Evolutionary conservation across 2,797 vertebrate genomes (phyloP).

Genomic region (Vireo griseus): DNA sequence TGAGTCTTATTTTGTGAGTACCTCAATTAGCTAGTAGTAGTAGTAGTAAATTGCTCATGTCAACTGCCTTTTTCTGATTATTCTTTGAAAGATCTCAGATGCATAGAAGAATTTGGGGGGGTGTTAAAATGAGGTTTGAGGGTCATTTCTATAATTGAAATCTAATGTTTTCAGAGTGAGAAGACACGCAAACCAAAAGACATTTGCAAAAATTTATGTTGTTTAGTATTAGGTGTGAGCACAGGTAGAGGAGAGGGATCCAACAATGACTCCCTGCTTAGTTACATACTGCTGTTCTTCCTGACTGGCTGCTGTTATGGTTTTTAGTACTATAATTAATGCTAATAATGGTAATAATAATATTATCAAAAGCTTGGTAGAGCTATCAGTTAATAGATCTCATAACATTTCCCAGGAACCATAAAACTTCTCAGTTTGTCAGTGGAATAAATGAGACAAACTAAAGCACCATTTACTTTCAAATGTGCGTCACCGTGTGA

Average conservation of each 20-base stretch:
- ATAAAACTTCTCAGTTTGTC: neutral
- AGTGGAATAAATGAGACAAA: neutral
- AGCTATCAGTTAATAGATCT: neutral
- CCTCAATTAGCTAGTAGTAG: neutral
- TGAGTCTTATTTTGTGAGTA: neutral
- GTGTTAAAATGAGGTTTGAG: neutral
- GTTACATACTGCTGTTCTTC: neutral
- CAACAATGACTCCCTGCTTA: neutral
- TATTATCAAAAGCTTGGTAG: neutral
- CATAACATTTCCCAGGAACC: neutral
- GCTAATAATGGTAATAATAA: neutral
- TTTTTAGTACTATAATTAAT: neutral
- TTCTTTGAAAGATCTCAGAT: neutral
- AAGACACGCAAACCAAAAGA: neutral
- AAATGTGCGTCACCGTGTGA: neutral
- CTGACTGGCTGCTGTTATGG: neutral
- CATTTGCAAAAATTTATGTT: neutral
- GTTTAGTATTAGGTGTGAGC: neutral
- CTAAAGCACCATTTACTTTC: neutral
- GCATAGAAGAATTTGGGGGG: neutral
- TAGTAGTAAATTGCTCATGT: neutral
- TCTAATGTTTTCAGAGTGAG: neutral
- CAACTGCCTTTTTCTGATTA: neutral
- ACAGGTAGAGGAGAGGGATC: neutral
- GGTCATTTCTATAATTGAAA: neutral